Evolutionary conservation across 1,140 invertebrate genomes (phyloP), one percentile per base, ranked within the genome.

Genomic region (Drosophila teissieri): DNA sequence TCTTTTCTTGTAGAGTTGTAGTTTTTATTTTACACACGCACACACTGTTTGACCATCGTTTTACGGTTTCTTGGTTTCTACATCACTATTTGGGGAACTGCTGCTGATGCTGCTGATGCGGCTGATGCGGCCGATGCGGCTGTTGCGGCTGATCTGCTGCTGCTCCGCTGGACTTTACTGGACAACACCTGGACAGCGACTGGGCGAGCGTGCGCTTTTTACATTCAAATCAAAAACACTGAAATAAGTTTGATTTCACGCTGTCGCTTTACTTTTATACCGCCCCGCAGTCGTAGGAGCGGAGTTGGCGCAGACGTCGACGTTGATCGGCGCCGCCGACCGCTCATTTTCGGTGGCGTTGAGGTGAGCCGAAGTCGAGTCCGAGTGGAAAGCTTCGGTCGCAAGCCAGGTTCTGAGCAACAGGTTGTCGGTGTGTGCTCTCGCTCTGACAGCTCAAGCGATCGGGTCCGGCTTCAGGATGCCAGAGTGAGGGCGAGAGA

Each of bases 161-260:
- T 42, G 40, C n/a, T 15, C 48, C 64, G 64, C 49, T 85, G 70
- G 68, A 72, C 70, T 74, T 64, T 45, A 65, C 79, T 81, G 73
- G 67, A 81, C 78, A 70, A 48, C 79, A 60, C 75, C 79, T 81
- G 73, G 63, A 68, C 64, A 68, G 65, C 61, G 73, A 81, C 58
- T 75, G 70, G 60, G 68, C 72, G 72, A 64, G 62, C 73, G 40
- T 56, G 65, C 72, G 80, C 56, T 83, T 76, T 84, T 72, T 77
- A 76, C 83, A 86, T 91, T 91, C 78, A 91, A 91, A 91, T 91
- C 88, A 88, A 91, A 91, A 91, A 89, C 80, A 91, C 89, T 80
- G 89, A 89, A 91, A 91, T 91, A 91, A 89, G 75, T 91, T 91
- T 89, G 73, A 89, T 88, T 89, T 88, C 74, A 80, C 78, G 78